Evolutionary conservation across 2,888 invertebrate species (phyloP), one percentile per base, ranked within the genome.

Genomic region (Lasioglossum malachurum): DNA sequence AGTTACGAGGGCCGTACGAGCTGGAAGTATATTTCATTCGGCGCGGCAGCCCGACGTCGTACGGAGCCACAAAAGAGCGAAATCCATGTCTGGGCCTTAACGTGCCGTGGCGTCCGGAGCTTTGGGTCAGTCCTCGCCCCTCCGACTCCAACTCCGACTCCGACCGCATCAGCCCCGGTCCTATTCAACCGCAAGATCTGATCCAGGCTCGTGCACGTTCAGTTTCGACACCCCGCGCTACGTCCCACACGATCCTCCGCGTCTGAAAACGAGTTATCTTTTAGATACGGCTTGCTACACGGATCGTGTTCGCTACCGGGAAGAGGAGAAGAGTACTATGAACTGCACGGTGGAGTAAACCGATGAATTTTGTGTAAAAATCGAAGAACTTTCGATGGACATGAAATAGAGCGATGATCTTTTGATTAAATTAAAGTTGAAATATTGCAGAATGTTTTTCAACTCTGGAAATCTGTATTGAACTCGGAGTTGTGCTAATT

Each of bases 21-120:
- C 49, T 87, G 72, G 88, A 88, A 89, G 84, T 90, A 93, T 93
- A 93, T 93, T 93, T 93, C 92, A 92, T 92, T 92, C 90, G 92
- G 87, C 78, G 74, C 90, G 92, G 87, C 78, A 72, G 79, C 35
- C 82, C 69, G 76, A 75, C 88, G 81, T 79, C 80, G 77, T 75
- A 80, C 84, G 92, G 91, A 91, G 91, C 91, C 91, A 92, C 93
- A 92, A 94, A 94, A 93, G 93, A 93, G 92, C 93, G 90, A 93
- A 92, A 93, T 92, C 87, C 91, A 88, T 88, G 93, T 93, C 93
- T 93, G 92, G 92, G 89, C 85, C 90, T 92, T 93, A 94, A 94
- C 93, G 88, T 88, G 89, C 89, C 91, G 91, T 91, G 89, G 89
- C 90, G 86, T 87, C 77, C 89, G 72, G 74, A 78, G 82, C 78